Evolutionary conservation across 1,140 invertebrate species (phyloP), one percentile per base, ranked within the genome.

Genomic region (Sinonovacula constricta): DNA sequence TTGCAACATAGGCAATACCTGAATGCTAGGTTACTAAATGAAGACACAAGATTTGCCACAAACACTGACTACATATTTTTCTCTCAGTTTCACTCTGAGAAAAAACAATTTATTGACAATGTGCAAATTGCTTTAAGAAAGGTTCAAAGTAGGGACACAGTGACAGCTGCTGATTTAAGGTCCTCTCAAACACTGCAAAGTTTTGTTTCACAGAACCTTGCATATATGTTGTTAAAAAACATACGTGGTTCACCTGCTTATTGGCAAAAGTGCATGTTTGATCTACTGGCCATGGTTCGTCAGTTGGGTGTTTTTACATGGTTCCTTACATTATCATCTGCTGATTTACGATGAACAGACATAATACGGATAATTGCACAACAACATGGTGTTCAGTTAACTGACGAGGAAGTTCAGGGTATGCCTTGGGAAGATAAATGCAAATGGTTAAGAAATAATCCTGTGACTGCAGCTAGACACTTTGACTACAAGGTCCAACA

Each of bases 401-500:
- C 63, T 39, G 63, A 66, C 15, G 12, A 66, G 14, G 63, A 66
- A 3, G 31, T 66, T 30, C n/a, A 34, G 22, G 4, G 14, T 36
- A 39, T 66, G 63, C 15, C 63, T 22, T 67, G 39, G 65, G 39
- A 67, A 7, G 7, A 33, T 5, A 67, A 51, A 67, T 67, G 30
- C 7, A 51, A 5, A 51, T 51, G 30, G 39, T 26, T 67, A 18
- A 45, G 33, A 67, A 36, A 18, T 22, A 10, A 67, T 51, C 65
- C 65, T 1, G 65, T 67, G 12, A 67, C 65, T 51, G 65, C 26
- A 24, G 65, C 65, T 34, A 33, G 49, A 33, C 33, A 67, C 33
- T 67, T 67, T 67, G 65, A 67, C 33, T 67, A 67, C 26, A 49
- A 34, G 51, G 65, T 67, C 15, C 65, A 67, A 67, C 65, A 67